Evolutionary conservation across 1,140 invertebrate species (phyloP), one percentile per base, ranked within the genome.

Genomic region (Reticulitermes speratus): DNA sequence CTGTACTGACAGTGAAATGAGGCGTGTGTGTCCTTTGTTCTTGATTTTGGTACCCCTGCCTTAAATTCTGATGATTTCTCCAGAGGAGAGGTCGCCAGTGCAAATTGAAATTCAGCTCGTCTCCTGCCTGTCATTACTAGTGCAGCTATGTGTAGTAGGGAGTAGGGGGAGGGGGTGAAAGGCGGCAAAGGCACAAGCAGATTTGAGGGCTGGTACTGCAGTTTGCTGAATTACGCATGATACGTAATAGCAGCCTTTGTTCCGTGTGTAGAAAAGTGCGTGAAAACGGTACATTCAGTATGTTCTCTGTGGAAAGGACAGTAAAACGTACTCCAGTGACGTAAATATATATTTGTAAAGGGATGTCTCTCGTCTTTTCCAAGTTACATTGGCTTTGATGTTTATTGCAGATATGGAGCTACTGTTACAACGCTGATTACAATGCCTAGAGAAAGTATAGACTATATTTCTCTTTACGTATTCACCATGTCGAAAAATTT

Each of bases 81-180:
- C 44, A 21, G 44, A 38, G 82, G 82, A 44, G 82, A 83, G 82
- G 82, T 83, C 44, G 44, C 82, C 52, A 38, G 44, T 85, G 84
- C 25, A 85, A 85, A 85, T 85, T 85, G 84, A 85, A 85, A 85
- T 85, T 52, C 84, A 65, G 16, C 52, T 59, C 84, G 30, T 44
- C 44, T n/a, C 11, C 48, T 23, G 44, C 25, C 52, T 38, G 48
- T 85, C 84, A 85, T 85, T 85, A 85, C 84, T 85, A 16, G 59
- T 85, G 84, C 45, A 85, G 84, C 65, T 85, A 52, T 59, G 84
- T 59, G 48, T 2, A n/a, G 59, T n/a, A 11, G 82, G 19, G 82
- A 19, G 38, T 38, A 5, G 38, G 38, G 38, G 38, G 2, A 5
- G 38, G 2, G 38, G 38, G 2, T 38, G 38, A 38, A 38, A 38